Conservation (phyloP, 2,888 invertebrate species). For the Sympetrum striolatum region DNA sequence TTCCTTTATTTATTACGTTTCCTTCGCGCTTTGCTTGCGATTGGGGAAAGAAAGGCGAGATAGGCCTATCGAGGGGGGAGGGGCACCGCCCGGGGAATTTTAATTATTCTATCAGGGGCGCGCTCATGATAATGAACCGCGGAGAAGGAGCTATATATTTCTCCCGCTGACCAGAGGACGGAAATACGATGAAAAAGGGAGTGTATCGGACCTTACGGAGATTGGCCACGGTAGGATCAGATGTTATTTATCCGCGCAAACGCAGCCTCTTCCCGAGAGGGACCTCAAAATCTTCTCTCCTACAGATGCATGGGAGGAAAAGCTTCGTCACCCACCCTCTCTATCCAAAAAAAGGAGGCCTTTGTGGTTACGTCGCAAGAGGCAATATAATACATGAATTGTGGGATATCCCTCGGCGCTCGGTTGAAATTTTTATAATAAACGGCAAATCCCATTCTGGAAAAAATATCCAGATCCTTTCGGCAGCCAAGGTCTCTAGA, state of each 20-base stretch:
- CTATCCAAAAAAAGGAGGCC: background rate
- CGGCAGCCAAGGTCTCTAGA: background rate
- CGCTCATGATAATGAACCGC: slow-evolving; percentile 31
- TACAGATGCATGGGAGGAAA: background rate
- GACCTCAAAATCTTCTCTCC: background rate
- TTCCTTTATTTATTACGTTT: background rate
- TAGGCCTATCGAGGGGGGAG: background rate
- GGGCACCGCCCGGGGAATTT: slow-evolving; percentile 11
- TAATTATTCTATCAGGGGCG: slow-evolving; percentile 33
- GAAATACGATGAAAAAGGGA: slow-evolving; percentile 36
- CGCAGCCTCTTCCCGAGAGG: background rate
- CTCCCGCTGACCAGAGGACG: background rate
- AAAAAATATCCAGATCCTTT: background rate
- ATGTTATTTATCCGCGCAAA: slow-evolving; percentile 21
- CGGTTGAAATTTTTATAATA: background rate
- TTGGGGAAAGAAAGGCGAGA: background rate
- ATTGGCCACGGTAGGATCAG: slow-evolving; percentile 28
- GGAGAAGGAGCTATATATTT: slow-evolving; percentile 6
- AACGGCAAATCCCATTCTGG: slow-evolving; percentile 38
- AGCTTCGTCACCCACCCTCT: background rate
- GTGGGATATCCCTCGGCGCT: background rate
- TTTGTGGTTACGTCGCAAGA: slow-evolving; percentile 6
- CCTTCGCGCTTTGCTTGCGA: background rate
- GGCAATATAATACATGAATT: slow-evolving; percentile 35
- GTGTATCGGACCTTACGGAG: slow-evolving; percentile 6